Evolutionary conservation across 1,140 invertebrate species (phyloP).

Genomic region (Pinna nobilis): DNA sequence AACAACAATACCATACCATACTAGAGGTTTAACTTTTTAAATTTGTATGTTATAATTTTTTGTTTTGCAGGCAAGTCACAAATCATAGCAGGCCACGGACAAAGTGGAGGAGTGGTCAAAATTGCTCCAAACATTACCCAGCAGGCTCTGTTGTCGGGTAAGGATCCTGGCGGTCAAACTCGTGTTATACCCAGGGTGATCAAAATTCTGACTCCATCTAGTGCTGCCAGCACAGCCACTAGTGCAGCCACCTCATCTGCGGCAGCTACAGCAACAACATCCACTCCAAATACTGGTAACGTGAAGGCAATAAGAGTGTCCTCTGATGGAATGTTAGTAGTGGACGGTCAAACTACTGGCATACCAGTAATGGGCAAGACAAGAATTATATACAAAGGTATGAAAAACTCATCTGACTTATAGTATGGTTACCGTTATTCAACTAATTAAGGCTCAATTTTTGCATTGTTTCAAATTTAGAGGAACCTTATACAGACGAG

Average conservation of each 20-base stretch:
- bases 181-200: conserved; percentile 28
- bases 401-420: too few species aligned
- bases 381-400: conserved; percentile 34
- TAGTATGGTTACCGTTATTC: too few species aligned
- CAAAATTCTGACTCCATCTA: conserved; percentile 9
- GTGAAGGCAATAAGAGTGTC: conserved; percentile 31
- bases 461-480: too few species aligned
- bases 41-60: too few species aligned
- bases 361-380: conserved; percentile 35
- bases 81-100: conserved; percentile 23
- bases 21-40: too few species aligned
- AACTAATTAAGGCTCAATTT: too few species aligned
- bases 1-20: too few species aligned
- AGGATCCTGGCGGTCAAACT: conserved; percentile 13
- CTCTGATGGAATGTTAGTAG: conserved; percentile 21
- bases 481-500: too few species aligned
- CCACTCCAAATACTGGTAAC: not conserved
- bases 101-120: conserved; percentile 28
- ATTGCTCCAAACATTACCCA: not conserved
- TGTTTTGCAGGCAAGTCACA: conserved; percentile 11
- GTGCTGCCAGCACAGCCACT: not conserved
- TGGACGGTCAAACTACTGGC: conserved; percentile 29
- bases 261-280: not conserved
- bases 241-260: not conserved
- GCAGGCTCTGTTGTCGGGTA: not conserved